Conservation (phyloP, 1,140 invertebrate genomes). For the Cryptotermes secundus region DNA sequence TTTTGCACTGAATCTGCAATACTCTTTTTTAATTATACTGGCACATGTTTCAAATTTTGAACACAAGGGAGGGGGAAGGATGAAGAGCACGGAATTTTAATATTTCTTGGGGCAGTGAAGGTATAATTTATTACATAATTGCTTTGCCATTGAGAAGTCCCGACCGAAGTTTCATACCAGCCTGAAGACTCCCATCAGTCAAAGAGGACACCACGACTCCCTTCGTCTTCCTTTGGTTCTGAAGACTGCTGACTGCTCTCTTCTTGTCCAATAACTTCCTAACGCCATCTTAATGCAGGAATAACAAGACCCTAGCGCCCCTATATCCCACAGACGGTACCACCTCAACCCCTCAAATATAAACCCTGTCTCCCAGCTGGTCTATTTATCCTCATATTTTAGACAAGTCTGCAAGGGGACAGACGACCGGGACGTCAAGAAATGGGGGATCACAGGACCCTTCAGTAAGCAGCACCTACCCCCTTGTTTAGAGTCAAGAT, state of each 20-base stretch:
- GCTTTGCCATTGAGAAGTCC: not conserved
- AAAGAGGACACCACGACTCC: not conserved
- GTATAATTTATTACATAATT: not conserved
- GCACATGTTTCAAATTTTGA: not conserved
- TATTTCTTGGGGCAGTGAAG: not conserved
- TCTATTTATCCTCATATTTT: constrained; percentile 18
- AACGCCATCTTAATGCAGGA: not conserved
- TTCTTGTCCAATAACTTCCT: not conserved
- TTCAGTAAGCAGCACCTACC: not conserved
- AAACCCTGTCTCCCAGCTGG: constrained; percentile 7
- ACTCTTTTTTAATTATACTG: not conserved
- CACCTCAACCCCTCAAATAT: not conserved
- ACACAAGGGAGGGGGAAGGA: not conserved
- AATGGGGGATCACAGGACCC: not conserved
- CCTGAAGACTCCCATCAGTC: not conserved
- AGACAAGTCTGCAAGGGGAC: constrained; percentile 3
- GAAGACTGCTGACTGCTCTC: not conserved
- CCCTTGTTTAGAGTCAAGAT: constrained; percentile 15
- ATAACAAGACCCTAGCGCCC: not conserved
- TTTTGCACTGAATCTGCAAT: not conserved
- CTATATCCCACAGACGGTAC: not conserved
- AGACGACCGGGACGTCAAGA: not conserved
- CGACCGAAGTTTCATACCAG: not conserved
- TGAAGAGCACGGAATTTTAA: not conserved
- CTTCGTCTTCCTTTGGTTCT: not conserved